Evolutionary conservation across 2,888 invertebrate genomes (phyloP), one percentile per base, ranked within the genome.

Genomic region (Trachelus stipa): DNA sequence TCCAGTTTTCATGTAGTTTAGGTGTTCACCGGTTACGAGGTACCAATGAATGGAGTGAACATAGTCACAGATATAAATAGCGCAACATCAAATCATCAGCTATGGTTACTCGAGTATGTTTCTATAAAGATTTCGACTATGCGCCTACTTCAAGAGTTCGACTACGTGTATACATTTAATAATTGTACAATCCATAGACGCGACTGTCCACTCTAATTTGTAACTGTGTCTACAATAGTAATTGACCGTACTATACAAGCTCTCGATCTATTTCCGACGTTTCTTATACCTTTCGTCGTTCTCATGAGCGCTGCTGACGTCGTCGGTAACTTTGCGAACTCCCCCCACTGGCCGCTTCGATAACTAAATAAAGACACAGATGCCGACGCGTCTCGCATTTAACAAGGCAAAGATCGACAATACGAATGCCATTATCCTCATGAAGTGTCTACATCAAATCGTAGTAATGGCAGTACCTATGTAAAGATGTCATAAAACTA

Each of bases 271-370:
- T 56, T 56, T 23, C 23, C 23, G 23, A 56, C 23, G 23, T 56
- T 56, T 23, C 23, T 9, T 30, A 71, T 71, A 33, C 33, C 71
- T 71, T 30, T 71, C 30, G 71, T 12, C 31, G 31, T 12, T 33
- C 33, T 71, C 71, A 23, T 34, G 30, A 71, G 11, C 31, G 33
- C 30, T 23, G 56, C 56, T 56, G 56, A 15, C 56, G 56, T 56
- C 81, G 79, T 80, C 81, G 79, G 83, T 82, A 82, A 83, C 77
- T 84, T 81, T 30, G 78, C 78, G 76, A 84, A 84, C 83, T 85
- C 69, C 84, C 83, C 83, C 83, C 83, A 84, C 83, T 77, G 79
- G 79, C 71, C 74, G 77, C 78, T 78, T 81, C 78, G 76, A 80
- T 82, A 80, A 81, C 79, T 81, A 81, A 82, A 79, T 80, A 81